Percentiles rank a stretch among this genome's conserved stretches.
phyloP scores from a whole-genome alignment of 1,140 invertebrate genomes.

The Hypothenemus hampei region DNA sequence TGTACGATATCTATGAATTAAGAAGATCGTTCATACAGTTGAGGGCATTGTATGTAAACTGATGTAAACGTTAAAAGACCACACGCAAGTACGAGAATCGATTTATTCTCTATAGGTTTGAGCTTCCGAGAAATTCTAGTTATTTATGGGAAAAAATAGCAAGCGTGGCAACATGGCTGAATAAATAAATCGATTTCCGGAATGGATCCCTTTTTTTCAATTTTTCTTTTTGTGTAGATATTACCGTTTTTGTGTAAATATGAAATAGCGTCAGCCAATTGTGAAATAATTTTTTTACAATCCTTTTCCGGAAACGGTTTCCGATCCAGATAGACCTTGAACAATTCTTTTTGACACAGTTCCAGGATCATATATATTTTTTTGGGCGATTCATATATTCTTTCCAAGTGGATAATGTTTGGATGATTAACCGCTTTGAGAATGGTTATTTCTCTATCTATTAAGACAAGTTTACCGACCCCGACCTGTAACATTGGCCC shows the following conservation, averaged over 20 bases:
- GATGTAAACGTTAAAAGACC: too few relatives aligned
- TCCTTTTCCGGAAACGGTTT: conserved; percentile 46
- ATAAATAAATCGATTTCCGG: too few relatives aligned
- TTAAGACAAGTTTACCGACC: conserved; percentile 41
- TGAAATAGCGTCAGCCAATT: conserved; percentile 49
- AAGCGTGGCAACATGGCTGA: too few relatives aligned
- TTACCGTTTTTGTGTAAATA: conserved; percentile 55
- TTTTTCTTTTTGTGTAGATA: too few relatives aligned
- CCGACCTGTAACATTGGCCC: conserved; percentile 4
- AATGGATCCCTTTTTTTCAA: too few relatives aligned
- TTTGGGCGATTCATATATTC: conserved; percentile 51
- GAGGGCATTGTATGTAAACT: too few relatives aligned
- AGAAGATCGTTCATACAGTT: neutral
- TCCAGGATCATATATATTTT: conserved; percentile 50
- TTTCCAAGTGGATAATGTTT: conserved; percentile 52
- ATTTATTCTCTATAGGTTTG: too few relatives aligned
- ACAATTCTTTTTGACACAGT: conserved; percentile 49
- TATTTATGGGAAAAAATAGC: too few relatives aligned
- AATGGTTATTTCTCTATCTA: conserved; percentile 52
- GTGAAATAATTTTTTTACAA: conserved; percentile 46
- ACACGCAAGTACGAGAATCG: too few relatives aligned
- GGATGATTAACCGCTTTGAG: conserved; percentile 52
- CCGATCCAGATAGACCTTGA: conserved; percentile 42
- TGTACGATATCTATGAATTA: conserved; percentile 53
- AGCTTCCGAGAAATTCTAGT: too few relatives aligned